A percentile compares a stretch with the other conserved stretches of the same genome.
These are phyloP conservation scores for Hymenopus coronatus DNA, from an alignment of 2,888 invertebrate genomes.

Conservation along the genomic window DNA sequence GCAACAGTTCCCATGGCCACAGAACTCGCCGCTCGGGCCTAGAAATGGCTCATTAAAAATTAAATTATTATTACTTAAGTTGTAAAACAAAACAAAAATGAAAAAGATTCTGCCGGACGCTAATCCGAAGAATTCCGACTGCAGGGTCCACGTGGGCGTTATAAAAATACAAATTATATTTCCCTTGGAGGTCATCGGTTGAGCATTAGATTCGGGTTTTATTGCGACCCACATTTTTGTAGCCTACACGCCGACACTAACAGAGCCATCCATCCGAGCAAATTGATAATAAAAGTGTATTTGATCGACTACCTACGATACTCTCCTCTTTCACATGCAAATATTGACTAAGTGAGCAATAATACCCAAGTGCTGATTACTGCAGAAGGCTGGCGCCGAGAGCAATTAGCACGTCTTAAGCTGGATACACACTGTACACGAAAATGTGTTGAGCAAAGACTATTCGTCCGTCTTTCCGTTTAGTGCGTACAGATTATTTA, in stretches of 20 bases:
- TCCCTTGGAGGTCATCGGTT: not conserved
- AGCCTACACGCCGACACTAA: not conserved
- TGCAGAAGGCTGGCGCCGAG: not conserved
- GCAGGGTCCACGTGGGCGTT: not conserved
- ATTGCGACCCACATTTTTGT: not conserved
- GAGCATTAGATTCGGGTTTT: not conserved
- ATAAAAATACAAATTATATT: not conserved
- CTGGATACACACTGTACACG: not conserved
- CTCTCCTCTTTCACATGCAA: not conserved
- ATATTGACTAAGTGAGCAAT: not conserved
- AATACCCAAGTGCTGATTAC: not conserved
- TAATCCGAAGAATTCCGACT: not conserved
- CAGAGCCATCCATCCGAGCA: not conserved
- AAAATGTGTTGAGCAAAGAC: not conserved
- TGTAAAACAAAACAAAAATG: not conserved
- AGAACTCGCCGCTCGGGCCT: not conserved
- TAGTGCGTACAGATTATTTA: too few relatives aligned
- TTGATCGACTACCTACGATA: not conserved
- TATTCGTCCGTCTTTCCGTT: not conserved
- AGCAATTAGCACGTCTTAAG: not conserved
- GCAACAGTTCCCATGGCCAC: not conserved
- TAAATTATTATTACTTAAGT: not conserved
- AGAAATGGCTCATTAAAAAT: not conserved
- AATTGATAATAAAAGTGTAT: not conserved
- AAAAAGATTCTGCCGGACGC: not conserved